These are phyloP conservation scores for Aelia acuminata DNA, from an alignment of 2,888 invertebrate genomes.

Conservation along the genomic window DNA sequence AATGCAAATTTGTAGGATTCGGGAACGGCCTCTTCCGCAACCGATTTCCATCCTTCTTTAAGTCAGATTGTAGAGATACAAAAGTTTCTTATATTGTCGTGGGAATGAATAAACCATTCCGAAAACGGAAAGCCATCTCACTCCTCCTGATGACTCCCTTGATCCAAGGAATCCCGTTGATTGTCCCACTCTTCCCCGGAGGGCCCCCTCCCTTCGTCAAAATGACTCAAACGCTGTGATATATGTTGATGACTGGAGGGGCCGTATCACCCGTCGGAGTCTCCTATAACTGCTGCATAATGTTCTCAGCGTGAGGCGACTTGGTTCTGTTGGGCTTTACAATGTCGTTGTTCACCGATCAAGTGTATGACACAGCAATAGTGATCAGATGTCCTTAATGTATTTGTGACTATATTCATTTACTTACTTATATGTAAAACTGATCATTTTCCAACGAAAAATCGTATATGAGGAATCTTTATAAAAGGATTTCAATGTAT, in stretches of 20 bases:
- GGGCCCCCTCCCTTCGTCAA: background rate
- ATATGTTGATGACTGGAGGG: background rate
- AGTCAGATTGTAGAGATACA: too few species aligned
- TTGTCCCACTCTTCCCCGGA: background rate
- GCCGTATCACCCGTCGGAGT: background rate
- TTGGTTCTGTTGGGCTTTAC: background rate
- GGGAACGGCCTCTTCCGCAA: too few species aligned
- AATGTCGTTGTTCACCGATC: background rate
- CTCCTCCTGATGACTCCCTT: background rate
- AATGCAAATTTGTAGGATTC: too few species aligned
- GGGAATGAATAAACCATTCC: background rate
- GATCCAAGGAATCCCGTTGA: background rate
- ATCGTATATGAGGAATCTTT: too few species aligned
- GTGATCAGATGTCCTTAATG: background rate
- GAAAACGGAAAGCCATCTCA: background rate
- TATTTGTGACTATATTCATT: background rate
- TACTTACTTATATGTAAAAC: background rate
- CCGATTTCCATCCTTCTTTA: too few species aligned
- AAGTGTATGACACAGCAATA: background rate
- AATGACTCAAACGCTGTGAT: background rate
- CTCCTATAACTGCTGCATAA: background rate
- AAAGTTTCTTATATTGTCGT: background rate
- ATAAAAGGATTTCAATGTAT: too few species aligned
- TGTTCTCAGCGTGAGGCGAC: background rate
- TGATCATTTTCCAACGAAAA: too few species aligned